A percentile compares a stretch with the other conserved stretches of the same genome.
phyloP scores from a whole-genome alignment of 2,888 invertebrate species.

The Pyrochroa serraticornis region DNA sequence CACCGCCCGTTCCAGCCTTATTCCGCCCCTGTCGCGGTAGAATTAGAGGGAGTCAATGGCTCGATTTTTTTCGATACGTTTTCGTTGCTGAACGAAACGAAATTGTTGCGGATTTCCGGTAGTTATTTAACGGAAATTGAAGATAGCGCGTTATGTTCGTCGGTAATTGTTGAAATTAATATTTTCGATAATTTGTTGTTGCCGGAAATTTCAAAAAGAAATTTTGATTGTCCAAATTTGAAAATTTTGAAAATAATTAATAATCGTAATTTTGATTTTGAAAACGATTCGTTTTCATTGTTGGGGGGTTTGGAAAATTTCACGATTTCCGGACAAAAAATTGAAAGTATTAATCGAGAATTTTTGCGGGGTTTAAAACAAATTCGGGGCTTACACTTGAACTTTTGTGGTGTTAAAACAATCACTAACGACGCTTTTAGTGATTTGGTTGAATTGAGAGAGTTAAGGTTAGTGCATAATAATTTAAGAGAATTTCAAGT shows the following conservation, averaged over 20 bases:
- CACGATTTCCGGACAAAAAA: not conserved
- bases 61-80: not conserved
- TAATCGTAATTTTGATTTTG: not conserved
- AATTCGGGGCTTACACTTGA: not conserved
- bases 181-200: not conserved
- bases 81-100: not conserved
- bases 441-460: not conserved
- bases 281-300: not conserved
- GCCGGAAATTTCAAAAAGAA: not conserved
- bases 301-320: not conserved
- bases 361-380: not conserved
- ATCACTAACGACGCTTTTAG: not conserved
- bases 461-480: not conserved
- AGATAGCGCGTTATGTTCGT: not conserved
- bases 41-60: not conserved
- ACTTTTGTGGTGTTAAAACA: not conserved
- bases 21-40: not conserved
- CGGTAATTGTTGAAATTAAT: not conserved
- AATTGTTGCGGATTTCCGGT: not conserved
- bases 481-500: not conserved
- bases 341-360: not conserved
- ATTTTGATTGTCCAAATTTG: not conserved
- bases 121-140: not conserved
- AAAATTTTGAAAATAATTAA: not conserved
- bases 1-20: not conserved